Conservation (phyloP, 2,113 vertebrate species). For the Nothoprocta pentlandii region DNA sequence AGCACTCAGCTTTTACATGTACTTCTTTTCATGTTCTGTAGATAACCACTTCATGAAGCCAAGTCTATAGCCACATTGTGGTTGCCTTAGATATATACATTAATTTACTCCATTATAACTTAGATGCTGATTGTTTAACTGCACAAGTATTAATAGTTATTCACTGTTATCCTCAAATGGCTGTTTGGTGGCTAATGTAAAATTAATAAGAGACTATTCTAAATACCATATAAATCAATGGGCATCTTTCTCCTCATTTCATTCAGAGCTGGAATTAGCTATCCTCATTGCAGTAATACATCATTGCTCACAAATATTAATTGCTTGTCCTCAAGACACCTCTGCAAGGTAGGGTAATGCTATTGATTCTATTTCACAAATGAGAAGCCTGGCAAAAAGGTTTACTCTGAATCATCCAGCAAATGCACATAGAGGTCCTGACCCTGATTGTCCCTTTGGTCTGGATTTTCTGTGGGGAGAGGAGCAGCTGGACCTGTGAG, state of each 20-base stretch:
- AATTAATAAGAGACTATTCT: slow-evolving; percentile 38
- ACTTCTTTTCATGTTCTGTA: background rate
- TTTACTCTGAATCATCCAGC: background rate
- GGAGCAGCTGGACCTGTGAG: background rate
- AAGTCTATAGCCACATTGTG: background rate
- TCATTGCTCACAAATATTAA: background rate
- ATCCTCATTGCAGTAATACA: background rate
- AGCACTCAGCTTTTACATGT: background rate
- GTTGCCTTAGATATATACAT: slow-evolving; percentile 46
- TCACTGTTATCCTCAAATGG: slow-evolving; percentile 45
- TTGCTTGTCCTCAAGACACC: slow-evolving; percentile 57
- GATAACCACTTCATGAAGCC: background rate
- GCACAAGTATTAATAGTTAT: slow-evolving; percentile 28
- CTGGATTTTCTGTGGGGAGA: background rate
- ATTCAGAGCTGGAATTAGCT: slow-evolving; percentile 54
- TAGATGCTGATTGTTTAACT: slow-evolving; percentile 30
- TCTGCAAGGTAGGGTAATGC: slow-evolving; percentile 15
- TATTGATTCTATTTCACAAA: background rate
- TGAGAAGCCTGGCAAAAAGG: background rate
- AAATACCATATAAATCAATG: slow-evolving; percentile 61
- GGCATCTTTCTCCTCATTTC: slow-evolving; percentile 34
- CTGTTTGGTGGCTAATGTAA: background rate
- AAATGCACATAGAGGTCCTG: background rate
- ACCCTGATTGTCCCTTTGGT: background rate
- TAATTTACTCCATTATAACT: slow-evolving; percentile 15